phyloP scores from a whole-genome alignment of 2,797 vertebrate genomes.

The Pangasius macronema region DNA sequence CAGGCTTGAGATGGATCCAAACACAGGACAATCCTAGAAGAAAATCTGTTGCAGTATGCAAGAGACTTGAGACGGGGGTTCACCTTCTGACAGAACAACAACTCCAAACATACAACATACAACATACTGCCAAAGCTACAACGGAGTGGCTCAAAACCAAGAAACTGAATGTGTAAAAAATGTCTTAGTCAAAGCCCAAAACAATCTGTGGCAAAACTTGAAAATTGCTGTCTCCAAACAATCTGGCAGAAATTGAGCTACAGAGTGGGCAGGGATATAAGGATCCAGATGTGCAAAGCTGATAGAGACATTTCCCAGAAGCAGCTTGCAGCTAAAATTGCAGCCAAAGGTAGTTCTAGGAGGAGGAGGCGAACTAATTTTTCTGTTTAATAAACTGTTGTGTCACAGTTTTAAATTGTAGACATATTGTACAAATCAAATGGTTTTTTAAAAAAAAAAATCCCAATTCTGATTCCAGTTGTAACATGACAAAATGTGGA shows the following conservation, averaged over 20 bases:
- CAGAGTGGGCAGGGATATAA: neutral
- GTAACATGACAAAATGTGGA: neutral
- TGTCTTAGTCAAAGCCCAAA: no score
- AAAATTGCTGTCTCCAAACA: neutral
- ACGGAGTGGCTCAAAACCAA: neutral
- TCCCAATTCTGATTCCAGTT: neutral
- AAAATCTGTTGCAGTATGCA: neutral
- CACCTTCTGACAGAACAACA: neutral
- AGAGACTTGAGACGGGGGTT: neutral
- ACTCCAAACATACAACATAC: neutral
- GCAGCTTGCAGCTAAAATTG: conserved; percentile 13
- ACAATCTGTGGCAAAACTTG: neutral
- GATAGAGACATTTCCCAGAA: conserved; percentile 14
- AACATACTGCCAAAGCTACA: neutral
- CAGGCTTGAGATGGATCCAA: neutral
- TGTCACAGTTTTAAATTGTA: neutral
- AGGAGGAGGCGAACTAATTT: neutral
- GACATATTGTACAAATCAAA: neutral
- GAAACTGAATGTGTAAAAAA: neutral
- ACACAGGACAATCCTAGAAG: neutral
- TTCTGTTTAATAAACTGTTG: neutral
- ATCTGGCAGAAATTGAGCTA: neutral
- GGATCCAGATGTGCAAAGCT: conserved; percentile 6
- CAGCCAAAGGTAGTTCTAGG: neutral
- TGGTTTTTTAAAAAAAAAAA: neutral